These are phyloP conservation scores for Holocentrus rufus DNA, from an alignment of 2,797 vertebrate species.

Conservation along the genomic window DNA sequence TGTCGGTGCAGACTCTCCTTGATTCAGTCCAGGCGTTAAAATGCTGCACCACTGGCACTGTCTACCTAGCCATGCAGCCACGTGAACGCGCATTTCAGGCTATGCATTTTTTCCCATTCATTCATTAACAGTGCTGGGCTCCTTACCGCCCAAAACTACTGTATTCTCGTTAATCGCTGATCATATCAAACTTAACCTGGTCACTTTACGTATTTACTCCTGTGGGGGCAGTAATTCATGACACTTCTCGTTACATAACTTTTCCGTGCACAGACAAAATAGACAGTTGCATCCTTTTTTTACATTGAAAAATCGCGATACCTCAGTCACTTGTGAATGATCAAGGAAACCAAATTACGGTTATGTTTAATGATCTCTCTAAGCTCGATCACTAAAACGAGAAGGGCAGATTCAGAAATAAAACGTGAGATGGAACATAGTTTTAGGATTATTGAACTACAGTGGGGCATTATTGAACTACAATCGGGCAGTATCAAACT, in stretches of 20 bases:
- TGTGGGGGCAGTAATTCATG: not conserved
- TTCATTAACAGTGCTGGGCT: slow-evolving; percentile 42
- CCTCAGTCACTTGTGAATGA: not conserved
- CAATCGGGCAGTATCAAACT: too few species aligned
- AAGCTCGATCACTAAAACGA: slow-evolving; percentile 6
- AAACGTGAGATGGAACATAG: too few species aligned
- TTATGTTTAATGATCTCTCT: not conserved
- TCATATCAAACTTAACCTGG: slow-evolving; percentile 37
- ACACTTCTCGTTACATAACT: not conserved
- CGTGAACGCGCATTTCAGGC: slow-evolving; percentile 65
- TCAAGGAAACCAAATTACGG: too few species aligned
- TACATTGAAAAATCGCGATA: slow-evolving; percentile 55
- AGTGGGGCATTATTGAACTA: too few species aligned
- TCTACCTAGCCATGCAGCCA: slow-evolving; percentile 29
- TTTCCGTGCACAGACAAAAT: not conserved
- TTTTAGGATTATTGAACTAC: too few species aligned
- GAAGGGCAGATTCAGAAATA: not conserved
- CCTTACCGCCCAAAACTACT: slow-evolving; percentile 15
- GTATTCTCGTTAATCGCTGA: slow-evolving; percentile 8
- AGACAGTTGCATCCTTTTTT: not conserved
- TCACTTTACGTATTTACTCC: not conserved
- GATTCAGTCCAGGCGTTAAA: slow-evolving; percentile 54
- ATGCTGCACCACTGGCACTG: slow-evolving; percentile 71
- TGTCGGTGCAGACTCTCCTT: slow-evolving; percentile 57
- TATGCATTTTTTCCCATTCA: slow-evolving; percentile 46